Evolutionary conservation across 2,888 invertebrate genomes (phyloP), one percentile per base, ranked within the genome.

Genomic region (Phaonia tiefii): DNA sequence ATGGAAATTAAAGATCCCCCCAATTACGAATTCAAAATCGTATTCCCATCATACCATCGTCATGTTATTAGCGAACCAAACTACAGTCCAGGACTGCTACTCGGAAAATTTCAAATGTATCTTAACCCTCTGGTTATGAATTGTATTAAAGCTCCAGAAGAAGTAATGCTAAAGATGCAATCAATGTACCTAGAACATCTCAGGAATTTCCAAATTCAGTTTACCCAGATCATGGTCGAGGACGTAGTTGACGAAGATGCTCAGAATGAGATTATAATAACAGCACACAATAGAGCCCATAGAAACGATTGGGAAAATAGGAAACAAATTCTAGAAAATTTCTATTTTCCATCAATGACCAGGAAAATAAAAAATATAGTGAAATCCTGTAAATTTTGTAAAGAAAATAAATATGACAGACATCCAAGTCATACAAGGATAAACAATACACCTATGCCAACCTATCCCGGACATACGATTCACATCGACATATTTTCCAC

Each of bases 31-130:
- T 51, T 67, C 22, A 49, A 67, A 67, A 67, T 67, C 20, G 39
- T 71, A 26, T 58, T 71, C 13, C 69, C 67, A n/a, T 49, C 49
- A 25, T 67, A 67, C n/a, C 67, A 39, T 42, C 63, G 63, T 10
- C 42, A 42, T n/a, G 10, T 42, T 42, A 42, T 42, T 5, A 17
- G 8, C 2, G 60, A 60, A 17, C 15, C 39, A 17, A 8, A 15
- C 4, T 39, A 37, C 17, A 15, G 13, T 11, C 31, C 26, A 37
- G 39, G 39, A 39, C 31, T 31, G 17, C 11, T 60, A 37, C 13
- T 60, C 17, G 15, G 1, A 7, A 60, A 31, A 11, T 13, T 60
- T 2, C n/a, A 7, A 17, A 37, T 15, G 1, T 67, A 1, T 67
- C 44, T 11, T 26, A n/a, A n/a, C n/a, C n/a, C n/a, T n/a, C n/a